Base-by-base conservation (phyloP, 2,888 invertebrate genomes). In the Helleia helle region DNA sequence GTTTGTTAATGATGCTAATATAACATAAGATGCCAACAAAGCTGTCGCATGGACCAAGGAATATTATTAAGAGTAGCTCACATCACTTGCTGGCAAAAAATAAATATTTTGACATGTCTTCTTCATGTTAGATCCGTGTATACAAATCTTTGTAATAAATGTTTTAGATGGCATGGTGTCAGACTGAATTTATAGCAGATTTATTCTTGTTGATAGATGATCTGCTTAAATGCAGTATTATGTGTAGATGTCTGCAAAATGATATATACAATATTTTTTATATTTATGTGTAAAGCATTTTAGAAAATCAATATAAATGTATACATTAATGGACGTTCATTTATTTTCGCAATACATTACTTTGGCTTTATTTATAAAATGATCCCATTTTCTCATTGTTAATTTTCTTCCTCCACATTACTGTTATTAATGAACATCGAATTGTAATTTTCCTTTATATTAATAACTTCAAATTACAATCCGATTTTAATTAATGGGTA, bases 1-100 rank as follows among this genome's bases (percentile, higher is more conserved):
- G 41, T 56, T 60, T 59, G 59, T 63, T 61, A 57, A 60, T 31
- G 47, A 29, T 41, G 41, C 42, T 40, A 39, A 36, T 71, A 68
- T 71, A 72, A 69, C 68, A 56, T 79, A 76, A 75, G 76, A 81
- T 75, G 81, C 77, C 81, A 83, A 77, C 65, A 71, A 66, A 73
- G 71, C 69, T 64, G 57, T 75, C 70, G 76, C 76, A 72, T 73
- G 81, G 83, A 81, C 83, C 83, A 81, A 83, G 75, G 74, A 71
- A 61, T 66, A 66, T 60, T 59, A 67, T 62, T 77, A 79, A 77
- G 77, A 71, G 61, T 79, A 76, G 77, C 71, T 72, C 71, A 72
- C 73, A 65, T 73, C 76, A 74, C 74, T 65, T 56, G 79, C 80
- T 76, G 69, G 62, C 62, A 62, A 65, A 71, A 44, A 43, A 50